Evolutionary conservation across 2,113 vertebrate genomes (phyloP).

Genomic region (Narcine bancroftii): DNA sequence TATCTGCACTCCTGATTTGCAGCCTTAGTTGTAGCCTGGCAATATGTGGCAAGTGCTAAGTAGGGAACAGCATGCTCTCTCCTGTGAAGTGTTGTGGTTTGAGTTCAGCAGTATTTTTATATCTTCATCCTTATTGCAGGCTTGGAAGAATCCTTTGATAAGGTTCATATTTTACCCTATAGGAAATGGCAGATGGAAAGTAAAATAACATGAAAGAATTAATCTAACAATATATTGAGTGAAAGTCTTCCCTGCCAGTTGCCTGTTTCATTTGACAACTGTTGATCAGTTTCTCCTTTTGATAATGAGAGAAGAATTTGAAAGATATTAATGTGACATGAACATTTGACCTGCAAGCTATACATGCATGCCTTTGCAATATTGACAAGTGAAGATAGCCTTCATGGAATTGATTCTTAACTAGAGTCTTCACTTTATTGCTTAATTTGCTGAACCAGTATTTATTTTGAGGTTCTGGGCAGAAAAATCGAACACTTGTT

Average conservation of each 20-base stretch:
- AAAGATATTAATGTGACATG: too few relatives aligned
- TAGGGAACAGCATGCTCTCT: neutral
- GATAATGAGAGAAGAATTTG: too few relatives aligned
- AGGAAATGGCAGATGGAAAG: neutral
- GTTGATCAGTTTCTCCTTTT: too few relatives aligned
- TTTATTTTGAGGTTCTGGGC: neutral
- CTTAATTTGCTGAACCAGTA: neutral
- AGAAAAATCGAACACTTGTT: neutral
- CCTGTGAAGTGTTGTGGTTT: neutral
- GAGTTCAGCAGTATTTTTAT: neutral
- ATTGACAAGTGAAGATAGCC: too few relatives aligned
- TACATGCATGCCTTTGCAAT: too few relatives aligned
- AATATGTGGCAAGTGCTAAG: neutral
- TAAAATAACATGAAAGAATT: neutral
- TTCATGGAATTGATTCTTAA: neutral
- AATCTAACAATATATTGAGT: neutral
- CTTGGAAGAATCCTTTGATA: neutral
- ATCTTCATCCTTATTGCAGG: neutral
- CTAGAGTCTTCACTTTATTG: neutral
- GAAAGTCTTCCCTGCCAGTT: too few relatives aligned
- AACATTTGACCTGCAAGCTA: too few relatives aligned
- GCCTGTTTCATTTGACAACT: too few relatives aligned
- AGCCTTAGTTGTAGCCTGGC: neutral
- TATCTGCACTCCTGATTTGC: neutral
- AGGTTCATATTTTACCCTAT: neutral